Evolutionary conservation across 2,888 invertebrate genomes (phyloP).

Genomic region (Schizotus pectinicornis): DNA sequence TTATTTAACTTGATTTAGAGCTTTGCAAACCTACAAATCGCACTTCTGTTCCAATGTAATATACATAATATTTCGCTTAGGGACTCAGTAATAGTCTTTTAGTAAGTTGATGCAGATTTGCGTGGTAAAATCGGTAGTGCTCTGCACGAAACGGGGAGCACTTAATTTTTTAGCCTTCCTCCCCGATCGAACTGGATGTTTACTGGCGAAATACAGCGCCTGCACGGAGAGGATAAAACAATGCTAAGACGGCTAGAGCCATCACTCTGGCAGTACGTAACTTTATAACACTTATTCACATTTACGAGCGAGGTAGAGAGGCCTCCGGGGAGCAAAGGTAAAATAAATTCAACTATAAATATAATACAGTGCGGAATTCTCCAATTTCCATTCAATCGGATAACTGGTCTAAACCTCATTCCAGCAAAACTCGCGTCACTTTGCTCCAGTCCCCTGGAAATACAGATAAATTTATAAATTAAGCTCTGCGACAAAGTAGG

Average conservation of each 20-base stretch:
- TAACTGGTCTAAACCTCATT: constrained; percentile 1
- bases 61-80: too few relatives aligned
- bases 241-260: background rate
- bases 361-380: constrained; percentile 41
- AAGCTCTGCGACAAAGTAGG: too few relatives aligned
- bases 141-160: too few relatives aligned
- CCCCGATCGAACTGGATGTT: background rate
- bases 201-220: constrained; percentile 12
- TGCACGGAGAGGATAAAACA: background rate
- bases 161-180: too few relatives aligned
- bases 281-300: constrained; percentile 40
- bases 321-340: constrained; percentile 20
- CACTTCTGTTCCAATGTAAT: too few relatives aligned
- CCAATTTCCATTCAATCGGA: constrained; percentile 45
- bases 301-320: constrained; percentile 38
- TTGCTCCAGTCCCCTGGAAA: constrained; percentile 4
- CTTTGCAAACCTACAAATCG: background rate
- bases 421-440: constrained; percentile 39
- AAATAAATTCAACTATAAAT: constrained; percentile 44
- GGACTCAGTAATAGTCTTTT: too few relatives aligned
- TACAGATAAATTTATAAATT: background rate
- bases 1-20: background rate
- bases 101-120: too few relatives aligned
- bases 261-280: constrained; percentile 12
- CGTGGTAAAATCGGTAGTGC: too few relatives aligned